A percentile compares a stretch with the other conserved stretches of the same genome.
Conservation (phyloP, 2,797 vertebrate species). For the Microcaecilia unicolor region DNA sequence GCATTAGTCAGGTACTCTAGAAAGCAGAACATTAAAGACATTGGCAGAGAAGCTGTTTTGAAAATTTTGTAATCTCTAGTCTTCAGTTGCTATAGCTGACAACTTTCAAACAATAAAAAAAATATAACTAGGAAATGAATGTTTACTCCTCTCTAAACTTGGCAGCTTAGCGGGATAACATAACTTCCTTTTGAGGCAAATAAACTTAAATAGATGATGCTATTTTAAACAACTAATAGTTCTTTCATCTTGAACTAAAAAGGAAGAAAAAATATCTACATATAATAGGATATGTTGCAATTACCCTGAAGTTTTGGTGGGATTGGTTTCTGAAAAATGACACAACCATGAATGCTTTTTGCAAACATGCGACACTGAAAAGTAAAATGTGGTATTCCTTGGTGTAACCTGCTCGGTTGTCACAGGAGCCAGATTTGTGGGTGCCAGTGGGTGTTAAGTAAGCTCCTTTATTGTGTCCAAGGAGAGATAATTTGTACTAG, state of each 20-base stretch:
- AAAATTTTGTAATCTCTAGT: constrained; percentile 14
- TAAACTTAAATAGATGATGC: constrained; percentile 40
- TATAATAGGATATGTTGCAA: constrained; percentile 26
- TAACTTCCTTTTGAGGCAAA: constrained; percentile 50
- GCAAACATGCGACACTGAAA: no score
- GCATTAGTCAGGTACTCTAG: constrained; percentile 10
- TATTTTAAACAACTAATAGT: constrained; percentile 50
- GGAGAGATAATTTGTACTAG: no score
- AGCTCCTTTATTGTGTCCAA: no score
- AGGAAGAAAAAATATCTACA: constrained; percentile 22
- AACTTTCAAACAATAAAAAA: constrained; percentile 20
- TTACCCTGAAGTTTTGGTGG: constrained; percentile 16
- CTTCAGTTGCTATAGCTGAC: constrained; percentile 21
- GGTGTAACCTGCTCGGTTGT: no score
- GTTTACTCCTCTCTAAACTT: constrained; percentile 41
- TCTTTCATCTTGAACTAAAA: constrained; percentile 31
- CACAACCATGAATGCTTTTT: no score
- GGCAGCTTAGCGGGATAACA: constrained; percentile 40
- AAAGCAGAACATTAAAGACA: no score
- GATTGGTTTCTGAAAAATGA: no score
- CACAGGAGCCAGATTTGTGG: no score
- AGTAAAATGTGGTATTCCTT: no score
- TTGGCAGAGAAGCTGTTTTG: no score
- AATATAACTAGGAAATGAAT: constrained; percentile 44
- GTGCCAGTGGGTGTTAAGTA: no score